phyloP scores from a whole-genome alignment of 1,140 invertebrate genomes.

The Chionoecetes opilio region DNA sequence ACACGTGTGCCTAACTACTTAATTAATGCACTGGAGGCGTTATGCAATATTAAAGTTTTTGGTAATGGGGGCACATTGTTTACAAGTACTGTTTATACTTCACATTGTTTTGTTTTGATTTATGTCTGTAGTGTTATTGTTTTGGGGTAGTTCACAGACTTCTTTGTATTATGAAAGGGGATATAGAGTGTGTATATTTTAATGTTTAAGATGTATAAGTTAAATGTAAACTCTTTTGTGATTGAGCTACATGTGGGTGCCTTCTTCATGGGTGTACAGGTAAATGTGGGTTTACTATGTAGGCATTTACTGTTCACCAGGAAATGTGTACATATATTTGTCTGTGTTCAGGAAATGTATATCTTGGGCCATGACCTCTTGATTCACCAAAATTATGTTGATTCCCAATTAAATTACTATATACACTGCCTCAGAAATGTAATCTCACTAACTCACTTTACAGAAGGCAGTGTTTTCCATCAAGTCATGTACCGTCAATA shows the following conservation, averaged over 20 bases:
- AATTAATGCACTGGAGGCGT: neutral
- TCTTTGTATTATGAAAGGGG: neutral
- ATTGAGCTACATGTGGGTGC: constrained; percentile 16
- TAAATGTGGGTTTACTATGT: neutral
- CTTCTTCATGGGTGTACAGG: neutral
- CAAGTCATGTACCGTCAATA: too few species aligned
- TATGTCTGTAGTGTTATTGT: neutral
- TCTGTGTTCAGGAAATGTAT: neutral
- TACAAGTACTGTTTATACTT: neutral
- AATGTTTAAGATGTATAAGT: constrained; percentile 21
- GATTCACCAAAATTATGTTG: neutral
- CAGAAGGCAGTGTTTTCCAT: too few species aligned
- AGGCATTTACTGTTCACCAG: neutral
- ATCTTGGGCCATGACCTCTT: neutral
- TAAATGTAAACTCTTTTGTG: neutral
- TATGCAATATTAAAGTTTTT: neutral
- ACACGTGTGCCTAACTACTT: neutral
- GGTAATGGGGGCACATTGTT: neutral
- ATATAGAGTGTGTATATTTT: neutral
- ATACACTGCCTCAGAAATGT: neutral
- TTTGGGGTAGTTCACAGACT: neutral
- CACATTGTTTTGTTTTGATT: neutral
- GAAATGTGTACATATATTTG: neutral
- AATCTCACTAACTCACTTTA: neutral
- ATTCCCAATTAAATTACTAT: neutral